Evolutionary conservation across 2,113 vertebrate species (phyloP).

Genomic region (Nannospalax galili): DNA sequence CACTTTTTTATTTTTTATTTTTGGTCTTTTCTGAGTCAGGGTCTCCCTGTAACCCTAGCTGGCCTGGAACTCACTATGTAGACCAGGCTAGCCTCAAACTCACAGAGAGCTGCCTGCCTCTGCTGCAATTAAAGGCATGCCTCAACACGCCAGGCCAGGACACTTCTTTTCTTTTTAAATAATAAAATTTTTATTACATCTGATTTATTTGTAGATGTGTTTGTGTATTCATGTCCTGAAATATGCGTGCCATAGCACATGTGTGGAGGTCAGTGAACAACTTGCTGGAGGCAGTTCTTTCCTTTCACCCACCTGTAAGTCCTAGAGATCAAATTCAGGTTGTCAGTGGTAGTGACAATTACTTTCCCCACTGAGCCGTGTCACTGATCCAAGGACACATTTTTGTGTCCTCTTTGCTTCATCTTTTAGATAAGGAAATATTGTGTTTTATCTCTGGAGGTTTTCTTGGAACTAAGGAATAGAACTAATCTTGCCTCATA

Average conservation of each 20-base stretch:
- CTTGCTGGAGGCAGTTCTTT: neutral
- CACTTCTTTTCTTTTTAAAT: no score
- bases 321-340: neutral
- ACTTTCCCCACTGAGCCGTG: neutral
- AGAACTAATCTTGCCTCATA: slow-evolving; percentile 21
- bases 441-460: neutral
- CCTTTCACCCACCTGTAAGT: neutral
- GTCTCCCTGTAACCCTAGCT: no score
- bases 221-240: neutral
- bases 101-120: no score
- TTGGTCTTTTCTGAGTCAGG: no score
- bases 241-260: neutral
- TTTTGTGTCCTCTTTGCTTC: slow-evolving; percentile 23
- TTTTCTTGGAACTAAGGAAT: slow-evolving; percentile 30
- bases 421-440: slow-evolving; percentile 61
- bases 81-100: no score
- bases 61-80: no score
- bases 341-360: neutral
- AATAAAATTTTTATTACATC: no score
- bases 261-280: neutral
- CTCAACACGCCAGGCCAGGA: no score
- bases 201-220: neutral
- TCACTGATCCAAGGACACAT: neutral
- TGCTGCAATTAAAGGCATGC: no score
- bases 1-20: no score